Evolutionary conservation across 1,140 invertebrate genomes (phyloP), one percentile per base, ranked within the genome.

Genomic region (Geopemphigus sp.): DNA sequence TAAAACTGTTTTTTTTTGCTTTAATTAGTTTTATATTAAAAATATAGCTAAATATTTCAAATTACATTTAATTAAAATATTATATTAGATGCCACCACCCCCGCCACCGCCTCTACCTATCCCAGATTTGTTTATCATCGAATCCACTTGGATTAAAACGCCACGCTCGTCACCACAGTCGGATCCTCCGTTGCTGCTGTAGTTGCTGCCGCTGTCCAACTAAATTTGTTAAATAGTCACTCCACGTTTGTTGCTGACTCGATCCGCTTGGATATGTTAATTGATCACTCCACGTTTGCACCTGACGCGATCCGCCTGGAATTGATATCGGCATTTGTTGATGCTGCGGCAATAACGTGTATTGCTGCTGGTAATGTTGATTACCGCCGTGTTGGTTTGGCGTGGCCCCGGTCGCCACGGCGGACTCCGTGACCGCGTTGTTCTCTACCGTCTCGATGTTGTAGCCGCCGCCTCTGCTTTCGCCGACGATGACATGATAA

Each of bases 31-130:
- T n/a, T n/a, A n/a, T n/a, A 98, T 96, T 82, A 39, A n/a, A n/a
- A n/a, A n/a, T n/a, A n/a, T n/a, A n/a, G n/a, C n/a, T n/a, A n/a
- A n/a, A n/a, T n/a, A n/a, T n/a, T n/a, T n/a, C n/a, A n/a, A n/a
- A n/a, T n/a, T n/a, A n/a, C n/a, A n/a, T n/a, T n/a, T n/a, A n/a
- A n/a, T n/a, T n/a, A n/a, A n/a, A n/a, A n/a, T n/a, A n/a, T n/a
- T n/a, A n/a, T n/a, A n/a, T n/a, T n/a, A n/a, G n/a, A n/a, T n/a
- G 82, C 80, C 76, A 61, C 56, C 54, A 4, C 56, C 39, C 15
- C 73, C 73, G 2, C 54, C n/a, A 47, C 73, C 73, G 19, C 26
- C 12, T 12, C 26, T 29, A 12, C 29, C 29, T 0, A n/a, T 29
- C 1, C 54, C 32, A 0, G 39, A 22, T 2, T 70, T 10, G 45